These are phyloP conservation scores for Caenorhabditis wallacei DNA, from an alignment of 2,888 invertebrate genomes.

Conservation along the genomic window DNA sequence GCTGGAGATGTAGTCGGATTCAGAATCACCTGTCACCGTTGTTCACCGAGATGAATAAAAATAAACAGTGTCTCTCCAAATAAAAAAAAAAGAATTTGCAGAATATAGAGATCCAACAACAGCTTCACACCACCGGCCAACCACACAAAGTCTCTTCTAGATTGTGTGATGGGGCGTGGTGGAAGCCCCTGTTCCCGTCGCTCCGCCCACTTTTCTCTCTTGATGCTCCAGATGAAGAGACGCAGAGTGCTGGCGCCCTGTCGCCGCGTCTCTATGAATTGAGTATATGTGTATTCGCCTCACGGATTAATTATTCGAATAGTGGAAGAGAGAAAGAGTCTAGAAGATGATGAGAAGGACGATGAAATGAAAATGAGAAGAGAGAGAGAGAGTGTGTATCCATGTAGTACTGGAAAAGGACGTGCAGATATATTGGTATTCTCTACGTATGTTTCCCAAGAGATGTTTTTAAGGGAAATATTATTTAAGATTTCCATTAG, in stretches of 20 bases:
- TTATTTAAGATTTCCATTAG: background rate
- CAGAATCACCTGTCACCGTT: constrained; percentile 21
- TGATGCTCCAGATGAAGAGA: constrained; percentile 12
- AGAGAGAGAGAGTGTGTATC: constrained; percentile 1
- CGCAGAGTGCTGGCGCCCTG: constrained; percentile 43
- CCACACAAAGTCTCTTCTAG: constrained; percentile 36
- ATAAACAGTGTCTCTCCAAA: constrained; percentile 6
- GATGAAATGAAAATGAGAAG: constrained; percentile 38
- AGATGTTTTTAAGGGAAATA: constrained; percentile 7
- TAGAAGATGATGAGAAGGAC: constrained; percentile 28
- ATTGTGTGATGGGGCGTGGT: constrained; percentile 55
- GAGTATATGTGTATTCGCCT: constrained; percentile 40
- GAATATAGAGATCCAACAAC: constrained; percentile 10
- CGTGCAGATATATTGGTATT: constrained; percentile 4
- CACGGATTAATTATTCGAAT: constrained; percentile 59
- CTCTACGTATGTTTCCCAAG: constrained; percentile 18
- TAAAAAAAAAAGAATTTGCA: background rate
- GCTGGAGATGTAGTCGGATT: background rate
- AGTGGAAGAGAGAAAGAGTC: constrained; percentile 1
- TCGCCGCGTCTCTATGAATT: constrained; percentile 41
- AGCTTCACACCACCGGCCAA: constrained; percentile 14
- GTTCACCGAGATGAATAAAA: background rate
- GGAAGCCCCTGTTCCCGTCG: constrained; percentile 32
- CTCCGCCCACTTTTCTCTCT: constrained; percentile 36
- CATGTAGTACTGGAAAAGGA: constrained; percentile 14